Evolutionary conservation across 2,113 vertebrate species (phyloP).

Genomic region (Hirundichthys speculiger): DNA sequence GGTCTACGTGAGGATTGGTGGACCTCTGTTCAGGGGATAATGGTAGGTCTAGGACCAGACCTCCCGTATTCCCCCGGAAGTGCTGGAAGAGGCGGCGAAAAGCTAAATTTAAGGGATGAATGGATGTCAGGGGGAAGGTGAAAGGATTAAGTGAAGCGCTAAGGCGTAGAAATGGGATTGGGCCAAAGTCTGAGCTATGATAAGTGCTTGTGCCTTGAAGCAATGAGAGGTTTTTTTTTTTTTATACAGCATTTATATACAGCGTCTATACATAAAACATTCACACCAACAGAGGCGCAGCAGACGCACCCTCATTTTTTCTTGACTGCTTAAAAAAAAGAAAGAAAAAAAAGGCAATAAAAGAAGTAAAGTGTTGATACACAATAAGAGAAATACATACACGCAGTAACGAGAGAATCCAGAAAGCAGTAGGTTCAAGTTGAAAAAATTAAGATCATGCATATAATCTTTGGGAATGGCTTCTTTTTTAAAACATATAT

Average conservation of each 20-base stretch:
- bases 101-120: too few relatives aligned
- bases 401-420: slow-evolving; percentile 61
- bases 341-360: slow-evolving; percentile 31
- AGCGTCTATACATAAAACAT: slow-evolving; percentile 85
- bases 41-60: too few relatives aligned
- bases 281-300: slow-evolving; percentile 71
- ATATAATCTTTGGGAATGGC: slow-evolving; percentile 77
- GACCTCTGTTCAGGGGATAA: too few relatives aligned
- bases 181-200: slow-evolving; percentile 71
- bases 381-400: slow-evolving; percentile 53
- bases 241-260: slow-evolving; percentile 86
- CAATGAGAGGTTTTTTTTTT: slow-evolving; percentile 76
- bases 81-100: too few relatives aligned
- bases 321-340: slow-evolving; percentile 49
- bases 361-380: slow-evolving; percentile 26
- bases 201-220: slow-evolving; percentile 82
- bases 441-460: slow-evolving; percentile 73
- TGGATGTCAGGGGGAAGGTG: too few relatives aligned
- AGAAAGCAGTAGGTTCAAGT: slow-evolving; percentile 64
- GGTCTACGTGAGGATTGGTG: too few relatives aligned
- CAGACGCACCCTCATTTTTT: slow-evolving; percentile 53
- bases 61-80: too few relatives aligned
- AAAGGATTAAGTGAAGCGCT: too few relatives aligned
- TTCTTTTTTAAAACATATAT: slow-evolving; percentile 74
- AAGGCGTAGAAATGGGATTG: too few relatives aligned